Conservation (phyloP, 2,113 vertebrate genomes). For the Antennarius striatus region DNA sequence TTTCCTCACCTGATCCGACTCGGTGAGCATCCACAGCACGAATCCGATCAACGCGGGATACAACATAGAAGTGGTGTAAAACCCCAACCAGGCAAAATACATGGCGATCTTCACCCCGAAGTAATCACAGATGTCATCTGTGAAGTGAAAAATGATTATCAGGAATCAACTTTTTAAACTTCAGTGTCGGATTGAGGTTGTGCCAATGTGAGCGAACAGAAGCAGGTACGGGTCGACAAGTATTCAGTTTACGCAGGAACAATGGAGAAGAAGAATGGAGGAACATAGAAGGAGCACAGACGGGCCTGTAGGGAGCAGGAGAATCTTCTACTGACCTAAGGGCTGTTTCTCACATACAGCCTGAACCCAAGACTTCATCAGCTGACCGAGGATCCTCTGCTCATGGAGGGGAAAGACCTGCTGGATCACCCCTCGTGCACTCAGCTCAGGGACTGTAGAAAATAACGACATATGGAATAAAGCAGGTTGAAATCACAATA, state of each 20-base stretch:
- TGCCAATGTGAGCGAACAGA: too few relatives aligned
- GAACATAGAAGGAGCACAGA: neutral
- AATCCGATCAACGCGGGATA: slow-evolving; percentile 95
- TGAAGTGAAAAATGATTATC: slow-evolving; percentile 6
- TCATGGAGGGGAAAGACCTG: slow-evolving; percentile 96
- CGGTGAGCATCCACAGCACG: slow-evolving; percentile 92
- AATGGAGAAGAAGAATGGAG: neutral
- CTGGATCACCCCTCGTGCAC: slow-evolving; percentile 90
- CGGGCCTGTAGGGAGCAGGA: neutral
- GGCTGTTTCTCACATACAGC: slow-evolving; percentile 95
- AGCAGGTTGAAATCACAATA: neutral
- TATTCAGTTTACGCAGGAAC: too few relatives aligned
- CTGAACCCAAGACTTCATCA: slow-evolving; percentile 98
- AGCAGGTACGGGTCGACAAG: too few relatives aligned
- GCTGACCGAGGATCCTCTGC: slow-evolving; percentile 91
- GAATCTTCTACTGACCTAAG: slow-evolving; percentile 78
- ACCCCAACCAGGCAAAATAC: slow-evolving; percentile 98
- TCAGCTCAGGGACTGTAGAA: slow-evolving; percentile 89
- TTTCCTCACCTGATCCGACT: slow-evolving; percentile 90
- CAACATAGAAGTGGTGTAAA: slow-evolving; percentile 97
- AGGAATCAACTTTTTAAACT: too few relatives aligned
- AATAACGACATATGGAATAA: neutral
- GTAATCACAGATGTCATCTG: slow-evolving; percentile 97
- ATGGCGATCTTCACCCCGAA: slow-evolving; percentile 97
- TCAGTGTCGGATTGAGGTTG: too few relatives aligned